phyloP scores from a whole-genome alignment of 1,140 invertebrate species.

The Zeugodacus cucurbitae region DNA sequence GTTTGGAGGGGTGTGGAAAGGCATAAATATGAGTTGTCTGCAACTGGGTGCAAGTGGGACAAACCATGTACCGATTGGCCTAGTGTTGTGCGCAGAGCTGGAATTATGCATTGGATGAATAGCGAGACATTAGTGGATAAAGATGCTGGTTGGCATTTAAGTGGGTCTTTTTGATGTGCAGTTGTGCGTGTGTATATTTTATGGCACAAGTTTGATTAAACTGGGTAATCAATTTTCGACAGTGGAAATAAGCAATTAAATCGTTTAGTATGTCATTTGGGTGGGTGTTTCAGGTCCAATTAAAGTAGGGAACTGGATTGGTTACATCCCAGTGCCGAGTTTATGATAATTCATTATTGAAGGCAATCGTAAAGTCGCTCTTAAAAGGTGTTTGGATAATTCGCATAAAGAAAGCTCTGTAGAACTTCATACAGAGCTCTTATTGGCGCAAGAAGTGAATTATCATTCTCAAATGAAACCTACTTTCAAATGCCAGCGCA shows the following conservation, averaged over 20 bases:
- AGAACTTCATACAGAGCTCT: no score
- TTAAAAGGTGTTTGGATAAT: no score
- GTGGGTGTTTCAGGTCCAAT: background rate
- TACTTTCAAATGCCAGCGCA: background rate
- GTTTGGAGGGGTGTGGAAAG: background rate
- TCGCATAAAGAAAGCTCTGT: no score
- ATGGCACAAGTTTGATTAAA: background rate
- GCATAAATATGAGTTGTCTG: constrained; percentile 9
- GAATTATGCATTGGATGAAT: background rate
- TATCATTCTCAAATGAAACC: no score
- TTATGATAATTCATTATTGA: no score
- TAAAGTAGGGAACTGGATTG: background rate
- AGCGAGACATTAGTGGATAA: background rate
- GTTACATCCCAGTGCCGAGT: no score
- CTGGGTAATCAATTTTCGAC: background rate
- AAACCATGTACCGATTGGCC: background rate
- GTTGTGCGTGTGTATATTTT: background rate
- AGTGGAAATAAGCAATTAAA: background rate
- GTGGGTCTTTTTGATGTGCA: no score
- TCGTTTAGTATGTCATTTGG: background rate
- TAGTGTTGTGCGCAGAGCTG: background rate
- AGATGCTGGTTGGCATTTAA: background rate
- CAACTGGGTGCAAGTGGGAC: background rate
- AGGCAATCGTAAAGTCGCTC: no score
- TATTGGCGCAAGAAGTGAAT: no score